phyloP scores from a whole-genome alignment of 1,140 invertebrate genomes.

The Probaryconus sp. region DNA sequence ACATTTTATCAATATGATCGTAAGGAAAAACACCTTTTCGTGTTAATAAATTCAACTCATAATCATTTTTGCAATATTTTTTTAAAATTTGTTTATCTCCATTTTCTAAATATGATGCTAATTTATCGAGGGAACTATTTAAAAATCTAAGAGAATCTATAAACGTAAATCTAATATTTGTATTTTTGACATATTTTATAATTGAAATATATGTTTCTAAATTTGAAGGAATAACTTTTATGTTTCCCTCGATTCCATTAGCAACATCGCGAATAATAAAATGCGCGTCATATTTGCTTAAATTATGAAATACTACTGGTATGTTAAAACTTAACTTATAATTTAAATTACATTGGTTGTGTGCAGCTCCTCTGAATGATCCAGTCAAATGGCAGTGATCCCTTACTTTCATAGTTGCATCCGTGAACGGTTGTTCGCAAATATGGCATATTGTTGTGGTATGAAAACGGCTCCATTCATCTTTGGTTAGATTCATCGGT shows the following conservation, averaged over 20 bases:
- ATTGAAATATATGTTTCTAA: constrained; percentile 54
- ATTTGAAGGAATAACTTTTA: too few species aligned
- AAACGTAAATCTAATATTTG: constrained; percentile 32
- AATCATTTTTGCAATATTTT: not conserved
- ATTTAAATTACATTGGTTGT: not conserved
- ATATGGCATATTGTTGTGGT: too few species aligned
- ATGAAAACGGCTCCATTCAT: too few species aligned
- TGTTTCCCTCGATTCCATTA: too few species aligned
- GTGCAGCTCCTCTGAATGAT: not conserved
- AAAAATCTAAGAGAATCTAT: constrained; percentile 49
- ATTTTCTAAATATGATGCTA: constrained; percentile 38
- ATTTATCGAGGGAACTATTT: constrained; percentile 24
- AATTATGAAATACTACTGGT: too few species aligned
- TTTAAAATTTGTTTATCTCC: constrained; percentile 1
- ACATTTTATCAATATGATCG: constrained; percentile 59
- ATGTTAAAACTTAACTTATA: too few species aligned
- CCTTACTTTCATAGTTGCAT: too few species aligned
- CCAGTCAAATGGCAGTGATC: constrained; percentile 1
- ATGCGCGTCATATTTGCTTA: too few species aligned
- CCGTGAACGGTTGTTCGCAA: too few species aligned
- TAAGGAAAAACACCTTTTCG: constrained; percentile 62
- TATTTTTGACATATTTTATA: constrained; percentile 37
- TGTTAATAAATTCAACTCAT: constrained; percentile 16
- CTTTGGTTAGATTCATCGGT: too few species aligned
- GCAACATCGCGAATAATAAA: too few species aligned